Base-by-base conservation (phyloP, 2,797 vertebrate species). In the Spinus olivaceus region DNA sequence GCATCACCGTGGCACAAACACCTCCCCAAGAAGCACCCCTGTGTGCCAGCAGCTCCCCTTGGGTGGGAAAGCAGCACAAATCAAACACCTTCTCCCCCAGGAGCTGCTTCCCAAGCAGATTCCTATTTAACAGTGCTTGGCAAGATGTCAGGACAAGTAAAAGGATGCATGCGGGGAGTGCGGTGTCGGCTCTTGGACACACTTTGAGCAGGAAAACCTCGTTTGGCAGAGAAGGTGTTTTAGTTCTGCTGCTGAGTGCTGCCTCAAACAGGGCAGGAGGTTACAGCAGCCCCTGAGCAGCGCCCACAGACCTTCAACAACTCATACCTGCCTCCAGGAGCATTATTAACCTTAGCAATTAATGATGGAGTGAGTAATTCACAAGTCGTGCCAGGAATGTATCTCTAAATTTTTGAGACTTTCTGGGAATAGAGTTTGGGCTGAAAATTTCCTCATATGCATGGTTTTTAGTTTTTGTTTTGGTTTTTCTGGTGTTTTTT, bases 161-260 rank as follows among this genome's bases (percentile, higher is more conserved):
- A 59, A 66, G 66, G 74, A 60, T 0, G 1, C 19, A 6, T 2
- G 0, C 0, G 0, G 37, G 49, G 64, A 60, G n/a, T 0, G 10
- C 1, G 5, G 63, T 1, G 0, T 39, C 2, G 7, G 69, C 59
- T 67, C 70, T 56, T 0, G 0, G 81, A 42, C 5, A 28, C 3
- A 7, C 46, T 67, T 50, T 9, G 63, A 67, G 69, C 47, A 79
- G 50, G 35, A 49, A 73, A 81, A 20, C 22, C 64, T 74, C 1
- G 0, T 49, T 53, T 61, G 56, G 27, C 7, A 16, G 54, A 53
- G 66, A 4, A 37, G 30, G 57, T 2, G 12, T 33, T 82, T 73
- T 6, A 46, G 51, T 81, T 15, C 64, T 63, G 54, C 69, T 74
- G 80, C 49, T 20, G 19, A 77, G 19, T 0, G 10, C 13, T 24